Evolutionary conservation across 2,888 invertebrate species (phyloP).

Genomic region (Drosophila setosimentum): DNA sequence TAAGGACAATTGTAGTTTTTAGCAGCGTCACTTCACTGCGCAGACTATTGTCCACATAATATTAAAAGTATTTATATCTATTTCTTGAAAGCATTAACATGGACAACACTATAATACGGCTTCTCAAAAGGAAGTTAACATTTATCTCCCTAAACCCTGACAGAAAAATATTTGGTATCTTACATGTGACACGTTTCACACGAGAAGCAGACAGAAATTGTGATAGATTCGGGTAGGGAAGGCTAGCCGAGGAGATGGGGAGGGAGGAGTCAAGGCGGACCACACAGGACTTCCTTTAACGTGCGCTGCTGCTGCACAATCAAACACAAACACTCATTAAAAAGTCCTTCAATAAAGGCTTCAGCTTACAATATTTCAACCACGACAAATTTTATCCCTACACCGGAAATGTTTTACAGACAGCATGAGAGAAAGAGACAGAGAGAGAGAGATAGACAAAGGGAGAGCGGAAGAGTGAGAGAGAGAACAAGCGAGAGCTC

Average conservation of each 20-base stretch:
- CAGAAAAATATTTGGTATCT: slow-evolving; percentile 2
- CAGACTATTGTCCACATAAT: background rate
- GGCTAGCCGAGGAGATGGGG: background rate
- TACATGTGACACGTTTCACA: slow-evolving; percentile 29
- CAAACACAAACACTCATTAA: slow-evolving; percentile 73
- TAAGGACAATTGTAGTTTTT: background rate
- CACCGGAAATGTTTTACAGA: slow-evolving; percentile 59
- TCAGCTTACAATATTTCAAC: slow-evolving; percentile 75
- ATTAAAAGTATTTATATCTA: background rate
- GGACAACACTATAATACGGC: background rate
- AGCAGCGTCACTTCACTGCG: background rate
- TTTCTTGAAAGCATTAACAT: background rate
- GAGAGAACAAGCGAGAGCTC: slow-evolving; percentile 2
- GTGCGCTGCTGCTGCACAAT: slow-evolving; percentile 41
- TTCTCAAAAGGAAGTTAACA: background rate
- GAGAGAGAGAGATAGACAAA: background rate
- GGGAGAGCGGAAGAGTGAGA: background rate
- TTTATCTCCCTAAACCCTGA: background rate
- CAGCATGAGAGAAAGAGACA: background rate
- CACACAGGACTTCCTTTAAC: slow-evolving; percentile 47
- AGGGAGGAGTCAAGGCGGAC: background rate
- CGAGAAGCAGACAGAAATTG: background rate
- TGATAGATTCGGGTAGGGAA: background rate
- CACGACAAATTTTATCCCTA: slow-evolving; percentile 65
- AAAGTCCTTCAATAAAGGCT: slow-evolving; percentile 74